Conservation (phyloP, 2,797 vertebrate species). For the Peromyscus melanophrys region DNA sequence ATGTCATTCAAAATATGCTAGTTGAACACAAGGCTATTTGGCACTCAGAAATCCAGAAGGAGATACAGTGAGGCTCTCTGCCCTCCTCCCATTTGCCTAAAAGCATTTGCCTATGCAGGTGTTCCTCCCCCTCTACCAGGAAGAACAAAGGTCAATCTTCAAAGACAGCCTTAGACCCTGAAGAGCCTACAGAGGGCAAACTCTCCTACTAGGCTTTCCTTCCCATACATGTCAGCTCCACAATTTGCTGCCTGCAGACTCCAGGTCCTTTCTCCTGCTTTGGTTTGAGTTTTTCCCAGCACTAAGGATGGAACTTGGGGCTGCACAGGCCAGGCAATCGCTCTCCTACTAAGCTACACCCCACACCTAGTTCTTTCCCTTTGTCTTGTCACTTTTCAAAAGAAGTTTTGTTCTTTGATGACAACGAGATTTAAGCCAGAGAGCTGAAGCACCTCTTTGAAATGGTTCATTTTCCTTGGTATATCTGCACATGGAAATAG, state of each 20-base stretch:
- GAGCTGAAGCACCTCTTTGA: not conserved
- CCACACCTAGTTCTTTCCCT: not conserved
- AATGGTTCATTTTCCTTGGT: not conserved
- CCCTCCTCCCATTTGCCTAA: not conserved
- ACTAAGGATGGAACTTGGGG: not conserved
- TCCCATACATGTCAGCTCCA: not conserved
- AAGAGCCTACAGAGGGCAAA: not conserved
- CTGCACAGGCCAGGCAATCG: no score
- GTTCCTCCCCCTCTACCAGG: not conserved
- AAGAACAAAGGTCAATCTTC: not conserved
- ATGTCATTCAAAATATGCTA: not conserved
- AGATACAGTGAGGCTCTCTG: not conserved
- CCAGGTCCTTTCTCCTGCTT: not conserved
- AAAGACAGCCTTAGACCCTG: conserved; percentile 5
- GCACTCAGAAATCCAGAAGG: not conserved
- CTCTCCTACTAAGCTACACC: not conserved
- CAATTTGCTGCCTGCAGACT: not conserved
- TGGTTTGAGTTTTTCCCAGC: not conserved
- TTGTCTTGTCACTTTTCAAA: not conserved
- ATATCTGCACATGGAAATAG: not conserved
- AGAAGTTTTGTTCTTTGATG: conserved; percentile 2
- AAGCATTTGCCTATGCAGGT: not conserved
- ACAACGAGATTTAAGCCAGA: not conserved
- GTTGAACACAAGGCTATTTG: not conserved
- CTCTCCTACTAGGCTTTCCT: not conserved